Conservation (phyloP, 2,888 invertebrate genomes). For the Arctia plantaginis region DNA sequence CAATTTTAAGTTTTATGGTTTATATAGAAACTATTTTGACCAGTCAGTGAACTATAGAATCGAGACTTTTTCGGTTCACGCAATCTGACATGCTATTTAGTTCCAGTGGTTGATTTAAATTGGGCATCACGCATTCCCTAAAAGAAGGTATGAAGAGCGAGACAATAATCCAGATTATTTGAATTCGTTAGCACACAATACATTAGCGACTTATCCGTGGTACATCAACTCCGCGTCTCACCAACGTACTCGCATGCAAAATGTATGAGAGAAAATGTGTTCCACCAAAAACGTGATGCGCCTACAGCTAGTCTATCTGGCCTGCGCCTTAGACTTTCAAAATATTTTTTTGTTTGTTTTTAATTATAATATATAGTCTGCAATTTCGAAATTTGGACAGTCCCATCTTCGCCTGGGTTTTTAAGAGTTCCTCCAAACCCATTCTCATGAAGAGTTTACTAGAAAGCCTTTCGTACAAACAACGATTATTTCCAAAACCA, state of each 20-base stretch:
- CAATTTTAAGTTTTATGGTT: too few relatives aligned
- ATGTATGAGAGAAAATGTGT: background rate
- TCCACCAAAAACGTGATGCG: background rate
- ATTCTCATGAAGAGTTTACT: background rate
- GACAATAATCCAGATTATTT: background rate
- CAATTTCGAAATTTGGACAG: too few relatives aligned
- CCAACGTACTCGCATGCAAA: background rate
- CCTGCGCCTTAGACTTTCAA: background rate
- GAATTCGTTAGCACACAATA: too few relatives aligned
- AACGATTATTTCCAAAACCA: background rate
- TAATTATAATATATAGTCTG: too few relatives aligned
- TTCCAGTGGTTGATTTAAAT: too few relatives aligned
- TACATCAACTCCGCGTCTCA: background rate
- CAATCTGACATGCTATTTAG: too few relatives aligned
- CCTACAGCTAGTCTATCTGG: background rate
- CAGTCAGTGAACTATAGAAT: background rate
- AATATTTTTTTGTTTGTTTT: background rate
- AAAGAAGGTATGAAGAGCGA: background rate
- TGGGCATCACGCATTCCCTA: background rate
- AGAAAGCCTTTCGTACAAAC: background rate
- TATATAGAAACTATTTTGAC: background rate
- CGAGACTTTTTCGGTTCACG: too few relatives aligned
- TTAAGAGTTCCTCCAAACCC: background rate
- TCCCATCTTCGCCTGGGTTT: background rate
- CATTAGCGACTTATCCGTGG: background rate